Evolutionary conservation across 1,140 invertebrate genomes (phyloP), one percentile per base, ranked within the genome.

Genomic region (Drosophila repletoides): DNA sequence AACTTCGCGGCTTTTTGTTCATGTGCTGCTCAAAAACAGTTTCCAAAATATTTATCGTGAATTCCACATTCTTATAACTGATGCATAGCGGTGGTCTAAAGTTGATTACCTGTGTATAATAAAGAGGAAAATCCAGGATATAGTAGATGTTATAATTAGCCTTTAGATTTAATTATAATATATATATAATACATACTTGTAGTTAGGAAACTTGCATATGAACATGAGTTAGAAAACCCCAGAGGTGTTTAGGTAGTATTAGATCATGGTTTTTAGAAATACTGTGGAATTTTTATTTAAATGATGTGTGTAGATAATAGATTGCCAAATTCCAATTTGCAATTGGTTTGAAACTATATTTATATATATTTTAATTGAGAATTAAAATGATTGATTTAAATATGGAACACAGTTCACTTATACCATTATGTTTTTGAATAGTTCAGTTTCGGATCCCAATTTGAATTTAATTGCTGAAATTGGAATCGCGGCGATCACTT

Each of bases 71-170:
- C 55, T 93, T 92, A 89, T 94, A 94, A 1, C 94, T 96, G 31
- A 99, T 93, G 89, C 97, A 99, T 94, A 99, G 96, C 0, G 98
- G 98, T 29, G 98, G 98, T 87, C 98, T 97, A 36, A 99, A 94
- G 74, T 97, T 91, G 15, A 99, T 91, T 0, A 98, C 95, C 96
- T 98, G 28, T 4, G 9, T 34, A 2, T 5, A 21, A 60, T 46
- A 9, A 28, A 36, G 48, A 56, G 12, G 9, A 19, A 5, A 9
- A 52, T 5, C 5, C 7, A 24, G 1, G 5, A 14, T 14, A 28
- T 28, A 21, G 24, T 40, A 40, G 19, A 26, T n/a, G 0, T n/a
- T n/a, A 6, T 9, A 19, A 21, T 21, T 1, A n/a, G 2, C n/a
- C n/a, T n/a, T n/a, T n/a, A 22, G n/a, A 1, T 9, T 5, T 9